Percentiles rank a stretch among this genome's conserved stretches.
phyloP scores from a whole-genome alignment of 2,888 invertebrate species.

The Auanema sp. region DNA sequence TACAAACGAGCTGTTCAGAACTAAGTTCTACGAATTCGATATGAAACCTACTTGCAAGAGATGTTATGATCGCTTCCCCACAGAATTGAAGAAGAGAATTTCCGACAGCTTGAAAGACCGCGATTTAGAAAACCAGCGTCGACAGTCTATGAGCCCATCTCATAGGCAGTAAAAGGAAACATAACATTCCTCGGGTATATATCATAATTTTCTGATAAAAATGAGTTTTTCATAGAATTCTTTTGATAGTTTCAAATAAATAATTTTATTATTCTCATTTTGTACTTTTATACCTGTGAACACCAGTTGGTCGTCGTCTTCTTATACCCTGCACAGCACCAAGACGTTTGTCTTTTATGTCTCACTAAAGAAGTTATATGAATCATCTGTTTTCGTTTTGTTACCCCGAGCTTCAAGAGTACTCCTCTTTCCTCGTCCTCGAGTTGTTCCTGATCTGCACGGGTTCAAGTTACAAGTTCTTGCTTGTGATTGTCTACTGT shows the following conservation, averaged over 20 bases:
- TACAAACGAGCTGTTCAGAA: conserved; percentile 44
- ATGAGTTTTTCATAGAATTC: no score
- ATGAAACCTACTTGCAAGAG: conserved; percentile 96
- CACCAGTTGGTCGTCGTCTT: no score
- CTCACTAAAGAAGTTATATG: no score
- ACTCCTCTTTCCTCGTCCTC: conserved; percentile 24
- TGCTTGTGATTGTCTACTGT: neutral
- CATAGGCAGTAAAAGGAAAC: neutral
- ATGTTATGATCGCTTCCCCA: conserved; percentile 94
- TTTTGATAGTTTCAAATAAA: no score
- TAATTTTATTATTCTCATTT: no score
- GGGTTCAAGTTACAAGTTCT: conserved; percentile 28
- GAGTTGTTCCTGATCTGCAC: conserved; percentile 33
- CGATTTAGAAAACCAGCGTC: conserved; percentile 29
- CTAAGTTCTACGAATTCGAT: conserved; percentile 98
- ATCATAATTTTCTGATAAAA: no score
- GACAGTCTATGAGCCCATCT: conserved; percentile 17
- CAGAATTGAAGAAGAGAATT: conserved; percentile 86
- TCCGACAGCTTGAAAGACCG: conserved; percentile 60
- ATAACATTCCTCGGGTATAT: neutral
- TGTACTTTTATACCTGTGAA: no score
- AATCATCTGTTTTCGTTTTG: no score
- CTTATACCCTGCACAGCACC: no score
- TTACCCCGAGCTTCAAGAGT: neutral
- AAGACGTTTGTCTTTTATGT: no score